phyloP scores from a whole-genome alignment of 2,888 invertebrate species.

The Spatulosminthurus flaviceps region DNA sequence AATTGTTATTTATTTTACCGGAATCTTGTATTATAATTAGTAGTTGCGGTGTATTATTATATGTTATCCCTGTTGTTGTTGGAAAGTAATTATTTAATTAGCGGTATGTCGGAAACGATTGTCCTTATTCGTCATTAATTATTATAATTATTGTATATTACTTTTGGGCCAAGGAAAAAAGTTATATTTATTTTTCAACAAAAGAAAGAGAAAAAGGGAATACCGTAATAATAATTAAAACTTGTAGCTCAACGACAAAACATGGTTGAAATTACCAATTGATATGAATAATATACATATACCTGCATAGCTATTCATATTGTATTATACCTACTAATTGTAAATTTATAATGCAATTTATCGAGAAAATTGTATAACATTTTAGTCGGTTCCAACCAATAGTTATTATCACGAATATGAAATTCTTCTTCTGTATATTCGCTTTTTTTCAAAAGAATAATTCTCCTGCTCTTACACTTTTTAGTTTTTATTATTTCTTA shows the following conservation, averaged over 20 bases:
- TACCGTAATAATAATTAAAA: conserved; percentile 8
- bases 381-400: not conserved
- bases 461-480: not conserved
- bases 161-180: conserved; percentile 6
- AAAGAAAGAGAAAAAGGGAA: conserved; percentile 9
- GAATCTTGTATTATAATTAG: not conserved
- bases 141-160: not conserved
- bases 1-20: conserved; percentile 11
- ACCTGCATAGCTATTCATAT: not conserved
- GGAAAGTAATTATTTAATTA: too few relatives aligned
- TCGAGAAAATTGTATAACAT: not conserved
- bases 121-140: too few relatives aligned
- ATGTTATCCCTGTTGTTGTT: not conserved
- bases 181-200: not conserved
- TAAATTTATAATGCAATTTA: conserved; percentile 18
- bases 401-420: not conserved
- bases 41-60: not conserved
- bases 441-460: conserved; percentile 26
- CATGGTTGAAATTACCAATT: conserved; percentile 21
- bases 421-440: conserved; percentile 6
- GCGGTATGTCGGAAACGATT: too few relatives aligned
- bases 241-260: conserved; percentile 21
- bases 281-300: conserved; percentile 11
- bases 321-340: too few relatives aligned
- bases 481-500: too few relatives aligned